Conservation (phyloP, 2,797 vertebrate genomes). For the Pitangus sulphuratus region DNA sequence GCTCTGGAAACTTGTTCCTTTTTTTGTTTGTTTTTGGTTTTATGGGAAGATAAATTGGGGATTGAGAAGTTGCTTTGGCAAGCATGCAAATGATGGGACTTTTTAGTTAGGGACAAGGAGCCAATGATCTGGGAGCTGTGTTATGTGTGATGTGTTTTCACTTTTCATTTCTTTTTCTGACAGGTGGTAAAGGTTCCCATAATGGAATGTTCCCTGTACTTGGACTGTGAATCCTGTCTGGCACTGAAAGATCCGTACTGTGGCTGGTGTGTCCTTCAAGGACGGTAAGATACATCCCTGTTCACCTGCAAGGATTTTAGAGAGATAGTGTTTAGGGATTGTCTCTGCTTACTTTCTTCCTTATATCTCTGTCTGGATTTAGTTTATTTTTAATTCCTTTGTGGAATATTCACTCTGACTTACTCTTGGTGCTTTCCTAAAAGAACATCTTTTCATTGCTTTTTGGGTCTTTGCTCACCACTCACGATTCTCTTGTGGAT, state of each 20-base stretch:
- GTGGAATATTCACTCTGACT: neutral
- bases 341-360: neutral
- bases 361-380: neutral
- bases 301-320: neutral
- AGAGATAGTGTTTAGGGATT: neutral
- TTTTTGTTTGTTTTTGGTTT: neutral
- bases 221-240: slow-evolving; percentile 90
- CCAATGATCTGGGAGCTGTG: neutral
- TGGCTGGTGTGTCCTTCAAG: slow-evolving; percentile 96
- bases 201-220: slow-evolving; percentile 87
- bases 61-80: neutral
- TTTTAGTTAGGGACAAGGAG: neutral
- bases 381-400: neutral
- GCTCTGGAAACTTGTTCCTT: neutral
- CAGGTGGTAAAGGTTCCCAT: slow-evolving; percentile 93
- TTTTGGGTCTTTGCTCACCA: neutral
- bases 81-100: neutral
- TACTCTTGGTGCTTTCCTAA: neutral
- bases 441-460: neutral
- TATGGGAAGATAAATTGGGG: neutral
- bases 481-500: neutral
- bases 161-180: slow-evolving; percentile 17
- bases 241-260: slow-evolving; percentile 92
- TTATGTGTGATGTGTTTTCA: neutral
- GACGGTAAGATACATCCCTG: slow-evolving; percentile 83